A percentile compares a stretch with the other conserved stretches of the same genome.
Conservation (phyloP, 2,113 vertebrate species). For the Colossoma macropomum region DNA sequence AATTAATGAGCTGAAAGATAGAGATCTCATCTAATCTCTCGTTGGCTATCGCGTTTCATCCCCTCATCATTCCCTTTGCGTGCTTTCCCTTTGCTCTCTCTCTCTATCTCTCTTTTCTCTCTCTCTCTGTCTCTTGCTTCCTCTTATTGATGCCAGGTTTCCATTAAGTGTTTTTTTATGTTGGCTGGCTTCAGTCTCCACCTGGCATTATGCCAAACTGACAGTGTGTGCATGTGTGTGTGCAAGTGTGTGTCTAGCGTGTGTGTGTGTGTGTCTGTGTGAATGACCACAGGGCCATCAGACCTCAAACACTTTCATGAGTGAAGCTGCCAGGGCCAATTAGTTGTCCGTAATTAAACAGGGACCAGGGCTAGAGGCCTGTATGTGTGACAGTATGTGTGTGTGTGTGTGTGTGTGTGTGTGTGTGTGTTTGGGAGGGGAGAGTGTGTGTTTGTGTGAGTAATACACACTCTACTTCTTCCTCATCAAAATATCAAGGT, state of each 20-base stretch:
- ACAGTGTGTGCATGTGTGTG: constrained; percentile 54
- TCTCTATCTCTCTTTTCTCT: constrained; percentile 30
- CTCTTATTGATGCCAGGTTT: constrained; percentile 66
- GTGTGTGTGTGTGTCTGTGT: constrained; percentile 21
- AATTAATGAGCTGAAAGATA: constrained; percentile 80
- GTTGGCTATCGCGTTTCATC: constrained; percentile 54
- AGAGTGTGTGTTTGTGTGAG: constrained; percentile 16
- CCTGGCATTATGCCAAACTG: constrained; percentile 67
- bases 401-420: constrained; percentile 20
- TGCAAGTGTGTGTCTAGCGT: constrained; percentile 46
- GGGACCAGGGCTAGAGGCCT: constrained; percentile 36
- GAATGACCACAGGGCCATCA: constrained; percentile 46
- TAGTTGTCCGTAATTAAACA: constrained; percentile 51
- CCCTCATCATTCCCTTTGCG: constrained; percentile 50
- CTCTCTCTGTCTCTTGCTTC: constrained; percentile 32
- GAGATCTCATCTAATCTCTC: constrained; percentile 69
- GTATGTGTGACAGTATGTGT: constrained; percentile 29
- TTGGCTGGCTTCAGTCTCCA: constrained; percentile 65
- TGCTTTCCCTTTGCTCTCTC: constrained; percentile 57
- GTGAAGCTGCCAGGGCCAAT: constrained; percentile 48
- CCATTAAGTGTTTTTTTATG: constrained; percentile 78
- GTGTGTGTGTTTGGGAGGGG: constrained; percentile 14
- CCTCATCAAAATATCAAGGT: constrained; percentile 37
- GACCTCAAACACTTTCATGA: constrained; percentile 42
- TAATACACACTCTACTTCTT: neutral